phyloP scores from a whole-genome alignment of 2,113 vertebrate species.

The Sphyrna mokarran region DNA sequence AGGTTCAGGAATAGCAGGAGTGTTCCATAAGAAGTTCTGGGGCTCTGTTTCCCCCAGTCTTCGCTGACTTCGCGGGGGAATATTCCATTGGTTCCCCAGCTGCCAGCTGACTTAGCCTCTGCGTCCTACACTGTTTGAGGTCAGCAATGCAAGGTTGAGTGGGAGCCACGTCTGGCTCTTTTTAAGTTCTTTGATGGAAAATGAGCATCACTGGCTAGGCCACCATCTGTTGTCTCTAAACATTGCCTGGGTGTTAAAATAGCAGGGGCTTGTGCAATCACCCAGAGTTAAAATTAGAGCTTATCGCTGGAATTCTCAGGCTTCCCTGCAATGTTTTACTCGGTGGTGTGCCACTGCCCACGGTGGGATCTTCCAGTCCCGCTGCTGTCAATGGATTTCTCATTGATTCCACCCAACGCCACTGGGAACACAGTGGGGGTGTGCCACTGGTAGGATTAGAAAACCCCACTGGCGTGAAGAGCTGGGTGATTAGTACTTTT shows the following conservation, averaged over 20 bases:
- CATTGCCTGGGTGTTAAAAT: not conserved
- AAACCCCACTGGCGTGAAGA: too few species aligned
- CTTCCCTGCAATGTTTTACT: too few species aligned
- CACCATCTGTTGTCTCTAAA: not conserved
- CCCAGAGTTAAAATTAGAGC: not conserved
- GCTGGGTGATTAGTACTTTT: not conserved
- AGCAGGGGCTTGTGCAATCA: not conserved
- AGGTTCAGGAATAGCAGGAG: not conserved
- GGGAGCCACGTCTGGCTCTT: not conserved
- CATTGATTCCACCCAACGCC: too few species aligned
- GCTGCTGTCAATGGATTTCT: too few species aligned
- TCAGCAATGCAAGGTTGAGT: not conserved
- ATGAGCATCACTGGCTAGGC: too few species aligned
- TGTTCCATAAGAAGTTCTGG: not conserved
- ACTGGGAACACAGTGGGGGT: too few species aligned
- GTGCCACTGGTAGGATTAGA: too few species aligned
- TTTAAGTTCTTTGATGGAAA: too few species aligned
- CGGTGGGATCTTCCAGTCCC: too few species aligned
- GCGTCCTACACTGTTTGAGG: not conserved
- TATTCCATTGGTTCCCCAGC: not conserved
- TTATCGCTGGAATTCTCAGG: too few species aligned
- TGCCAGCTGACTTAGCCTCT: not conserved
- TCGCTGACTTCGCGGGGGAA: not conserved
- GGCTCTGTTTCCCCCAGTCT: not conserved
- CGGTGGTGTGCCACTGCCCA: too few species aligned